Percentiles rank a stretch among this genome's conserved stretches.
Evolutionary conservation across 2,888 invertebrate genomes (phyloP).

Genomic region (Lamellibrachia satsuma): DNA sequence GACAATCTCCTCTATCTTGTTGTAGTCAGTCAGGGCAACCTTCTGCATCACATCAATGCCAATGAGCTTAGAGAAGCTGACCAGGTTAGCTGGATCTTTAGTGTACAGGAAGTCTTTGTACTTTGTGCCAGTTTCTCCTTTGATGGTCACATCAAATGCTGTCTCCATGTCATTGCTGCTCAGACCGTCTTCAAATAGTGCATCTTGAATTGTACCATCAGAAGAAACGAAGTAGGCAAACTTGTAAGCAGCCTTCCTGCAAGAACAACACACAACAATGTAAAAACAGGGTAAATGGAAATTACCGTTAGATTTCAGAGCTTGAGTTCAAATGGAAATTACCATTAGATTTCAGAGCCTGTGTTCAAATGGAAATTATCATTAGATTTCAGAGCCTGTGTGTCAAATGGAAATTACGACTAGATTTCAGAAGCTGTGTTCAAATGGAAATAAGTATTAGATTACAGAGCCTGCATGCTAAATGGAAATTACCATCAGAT

Average conservation of each 20-base stretch:
- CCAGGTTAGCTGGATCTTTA: background rate
- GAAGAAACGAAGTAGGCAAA: background rate
- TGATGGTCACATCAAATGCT: background rate
- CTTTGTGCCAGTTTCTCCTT: background rate
- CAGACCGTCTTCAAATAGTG: slow-evolving; percentile 10
- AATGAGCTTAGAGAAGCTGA: background rate
- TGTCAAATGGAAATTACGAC: too few relatives aligned
- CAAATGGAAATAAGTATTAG: too few relatives aligned
- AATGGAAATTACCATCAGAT: background rate
- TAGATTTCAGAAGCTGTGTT: too few relatives aligned
- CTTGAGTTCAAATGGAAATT: too few relatives aligned
- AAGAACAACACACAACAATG: background rate
- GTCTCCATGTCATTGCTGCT: background rate
- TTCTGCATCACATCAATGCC: background rate
- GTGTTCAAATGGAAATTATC: too few relatives aligned
- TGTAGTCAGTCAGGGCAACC: background rate
- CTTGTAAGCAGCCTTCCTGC: background rate
- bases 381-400: too few relatives aligned
- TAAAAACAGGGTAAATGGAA: background rate
- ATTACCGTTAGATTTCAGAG: background rate
- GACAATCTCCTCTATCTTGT: background rate
- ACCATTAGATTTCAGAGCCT: background rate
- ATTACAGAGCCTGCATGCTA: background rate
- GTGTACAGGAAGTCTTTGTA: background rate
- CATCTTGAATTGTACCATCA: background rate